These are phyloP conservation scores for Spicauda simplicius DNA, from an alignment of 2,888 invertebrate species.

Conservation along the genomic window DNA sequence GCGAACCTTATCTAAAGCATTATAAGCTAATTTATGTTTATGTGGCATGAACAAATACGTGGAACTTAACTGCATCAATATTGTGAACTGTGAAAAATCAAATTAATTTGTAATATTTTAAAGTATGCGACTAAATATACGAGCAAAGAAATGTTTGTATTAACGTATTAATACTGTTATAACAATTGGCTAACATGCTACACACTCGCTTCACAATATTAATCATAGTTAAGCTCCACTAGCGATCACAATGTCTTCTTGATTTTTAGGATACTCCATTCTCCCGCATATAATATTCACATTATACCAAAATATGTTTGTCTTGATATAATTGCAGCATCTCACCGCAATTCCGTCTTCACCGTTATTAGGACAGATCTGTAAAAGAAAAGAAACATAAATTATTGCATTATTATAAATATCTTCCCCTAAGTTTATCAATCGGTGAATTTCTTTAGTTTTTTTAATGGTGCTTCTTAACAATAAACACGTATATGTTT, in stretches of 20 bases:
- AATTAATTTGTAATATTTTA: not conserved
- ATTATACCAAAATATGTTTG: constrained; percentile 84
- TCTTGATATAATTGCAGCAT: constrained; percentile 80
- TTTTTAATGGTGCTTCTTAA: no score
- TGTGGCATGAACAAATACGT: constrained; percentile 79
- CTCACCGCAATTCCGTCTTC: constrained; percentile 58
- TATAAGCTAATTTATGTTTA: constrained; percentile 81
- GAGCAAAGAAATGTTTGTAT: not conserved
- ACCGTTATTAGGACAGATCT: constrained; percentile 81
- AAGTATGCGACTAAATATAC: not conserved
- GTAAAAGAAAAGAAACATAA: constrained; percentile 51
- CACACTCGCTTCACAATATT: constrained; percentile 55
- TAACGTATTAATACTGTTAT: constrained; percentile 42
- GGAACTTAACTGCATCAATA: constrained; percentile 69
- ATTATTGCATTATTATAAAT: no score
- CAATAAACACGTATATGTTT: no score
- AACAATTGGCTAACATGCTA: constrained; percentile 42
- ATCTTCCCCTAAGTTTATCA: no score
- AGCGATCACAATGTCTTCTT: constrained; percentile 58
- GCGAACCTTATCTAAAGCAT: constrained; percentile 83
- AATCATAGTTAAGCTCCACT: constrained; percentile 67
- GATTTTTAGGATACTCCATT: constrained; percentile 65
- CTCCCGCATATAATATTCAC: constrained; percentile 79
- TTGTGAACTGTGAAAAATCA: constrained; percentile 46
- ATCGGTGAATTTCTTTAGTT: no score